Evolutionary conservation across 2,113 vertebrate species (phyloP).

Genomic region (Dolichallabes microphthalmus): DNA sequence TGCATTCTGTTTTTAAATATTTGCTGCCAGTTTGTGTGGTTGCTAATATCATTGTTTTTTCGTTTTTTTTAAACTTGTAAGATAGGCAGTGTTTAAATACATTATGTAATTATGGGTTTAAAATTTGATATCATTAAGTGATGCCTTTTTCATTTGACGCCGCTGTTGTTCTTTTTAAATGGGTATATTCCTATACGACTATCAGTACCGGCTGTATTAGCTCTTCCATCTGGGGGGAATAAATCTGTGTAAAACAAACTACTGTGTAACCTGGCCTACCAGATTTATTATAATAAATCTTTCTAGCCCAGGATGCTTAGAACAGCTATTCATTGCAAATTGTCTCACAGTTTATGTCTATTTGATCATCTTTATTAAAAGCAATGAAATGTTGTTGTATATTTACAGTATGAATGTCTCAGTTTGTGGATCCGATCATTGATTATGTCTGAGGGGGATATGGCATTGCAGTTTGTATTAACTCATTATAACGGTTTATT

Average conservation of each 20-base stretch:
- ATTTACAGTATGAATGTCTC: slow-evolving; percentile 5
- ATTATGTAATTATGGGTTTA: slow-evolving; percentile 69
- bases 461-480: not conserved
- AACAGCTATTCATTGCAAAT: not conserved
- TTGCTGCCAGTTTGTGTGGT: slow-evolving; percentile 36
- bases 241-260: not conserved
- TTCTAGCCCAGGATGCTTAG: slow-evolving; percentile 15
- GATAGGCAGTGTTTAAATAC: slow-evolving; percentile 74
- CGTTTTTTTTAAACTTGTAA: slow-evolving; percentile 68
- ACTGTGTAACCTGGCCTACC: slow-evolving; percentile 3
- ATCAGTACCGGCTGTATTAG: slow-evolving; percentile 19
- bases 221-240: not conserved
- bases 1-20: slow-evolving; percentile 52
- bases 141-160: slow-evolving; percentile 3
- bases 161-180: slow-evolving; percentile 11
- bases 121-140: slow-evolving; percentile 52
- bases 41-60: slow-evolving; percentile 48
- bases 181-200: slow-evolving; percentile 11
- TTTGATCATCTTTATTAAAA: slow-evolving; percentile 23
- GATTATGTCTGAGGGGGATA: not conserved
- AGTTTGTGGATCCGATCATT: not conserved
- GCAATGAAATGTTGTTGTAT: slow-evolving; percentile 14
- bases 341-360: not conserved
- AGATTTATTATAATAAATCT: slow-evolving; percentile 9
- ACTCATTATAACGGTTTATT: not conserved